These are phyloP conservation scores for Drosophila pseudotakahashii DNA, from an alignment of 2,888 invertebrate species.

Conservation along the genomic window DNA sequence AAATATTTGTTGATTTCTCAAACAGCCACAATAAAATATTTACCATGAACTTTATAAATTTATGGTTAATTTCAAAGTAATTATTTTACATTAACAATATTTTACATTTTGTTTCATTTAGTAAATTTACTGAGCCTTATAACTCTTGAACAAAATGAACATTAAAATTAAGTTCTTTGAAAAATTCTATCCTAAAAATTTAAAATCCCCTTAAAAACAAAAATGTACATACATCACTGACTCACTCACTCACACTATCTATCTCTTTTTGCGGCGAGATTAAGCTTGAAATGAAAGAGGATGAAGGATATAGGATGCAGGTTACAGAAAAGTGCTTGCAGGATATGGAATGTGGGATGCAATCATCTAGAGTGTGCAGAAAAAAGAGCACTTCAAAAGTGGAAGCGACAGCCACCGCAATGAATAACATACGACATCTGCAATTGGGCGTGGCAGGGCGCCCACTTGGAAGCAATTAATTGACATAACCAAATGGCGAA, in stretches of 20 bases:
- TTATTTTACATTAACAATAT: no score
- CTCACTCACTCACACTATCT: not conserved
- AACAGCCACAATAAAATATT: not conserved
- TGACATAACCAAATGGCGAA: slow-evolving; percentile 6
- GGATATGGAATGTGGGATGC: slow-evolving; percentile 38
- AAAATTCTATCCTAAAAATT: no score
- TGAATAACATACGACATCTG: slow-evolving; percentile 36
- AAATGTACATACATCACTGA: not conserved
- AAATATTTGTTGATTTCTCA: no score
- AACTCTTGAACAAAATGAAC: no score
- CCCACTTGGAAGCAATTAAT: slow-evolving; percentile 44
- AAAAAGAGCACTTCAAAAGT: slow-evolving; percentile 25
- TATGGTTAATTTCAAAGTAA: no score
- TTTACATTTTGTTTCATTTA: no score
- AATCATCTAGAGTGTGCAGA: slow-evolving; percentile 70
- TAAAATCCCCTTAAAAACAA: not conserved
- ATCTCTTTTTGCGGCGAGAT: slow-evolving; percentile 60
- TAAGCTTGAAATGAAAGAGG: slow-evolving; percentile 38
- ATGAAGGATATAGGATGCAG: slow-evolving; percentile 13
- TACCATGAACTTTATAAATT: no score
- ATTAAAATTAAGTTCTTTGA: no score
- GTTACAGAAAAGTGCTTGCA: not conserved
- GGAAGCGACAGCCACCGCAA: slow-evolving; percentile 29
- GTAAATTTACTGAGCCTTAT: no score
- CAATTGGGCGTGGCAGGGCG: slow-evolving; percentile 27